phyloP scores from a whole-genome alignment of 2,797 vertebrate species.

The Limnodromus scolopaceus region DNA sequence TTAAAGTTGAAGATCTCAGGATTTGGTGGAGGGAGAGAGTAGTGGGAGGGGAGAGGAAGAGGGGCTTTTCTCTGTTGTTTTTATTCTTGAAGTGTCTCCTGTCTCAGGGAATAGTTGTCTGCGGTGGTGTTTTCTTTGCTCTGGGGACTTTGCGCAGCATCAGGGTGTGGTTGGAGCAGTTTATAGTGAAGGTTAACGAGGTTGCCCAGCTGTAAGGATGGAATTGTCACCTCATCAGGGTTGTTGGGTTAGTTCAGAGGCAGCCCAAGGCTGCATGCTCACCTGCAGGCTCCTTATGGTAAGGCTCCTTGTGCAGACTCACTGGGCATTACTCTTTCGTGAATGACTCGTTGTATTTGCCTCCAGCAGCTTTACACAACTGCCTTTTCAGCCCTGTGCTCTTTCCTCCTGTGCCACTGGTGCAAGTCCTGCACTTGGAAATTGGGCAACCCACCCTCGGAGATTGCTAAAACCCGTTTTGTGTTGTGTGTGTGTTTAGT shows the following conservation, averaged over 20 bases:
- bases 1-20: not conserved
- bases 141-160: not conserved
- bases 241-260: not conserved
- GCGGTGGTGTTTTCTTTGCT: not conserved
- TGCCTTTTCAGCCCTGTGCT: not conserved
- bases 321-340: not conserved
- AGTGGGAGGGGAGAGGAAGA: not conserved
- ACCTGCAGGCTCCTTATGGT: not conserved
- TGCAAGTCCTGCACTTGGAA: not conserved
- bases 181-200: not conserved
- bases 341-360: not conserved
- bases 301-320: not conserved
- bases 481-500: not conserved
- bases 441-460: not conserved
- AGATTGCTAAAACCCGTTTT: not conserved
- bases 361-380: not conserved
- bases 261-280: not conserved
- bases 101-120: not conserved
- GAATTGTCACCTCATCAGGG: not conserved
- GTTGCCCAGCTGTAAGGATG: not conserved
- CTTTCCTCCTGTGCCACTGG: not conserved
- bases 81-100: not conserved
- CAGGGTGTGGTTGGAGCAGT: not conserved
- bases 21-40: not conserved
- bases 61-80: fast-evolving